Evolutionary conservation across 1,140 invertebrate genomes (phyloP).

Genomic region (Phymorhynchus buccinoides): DNA sequence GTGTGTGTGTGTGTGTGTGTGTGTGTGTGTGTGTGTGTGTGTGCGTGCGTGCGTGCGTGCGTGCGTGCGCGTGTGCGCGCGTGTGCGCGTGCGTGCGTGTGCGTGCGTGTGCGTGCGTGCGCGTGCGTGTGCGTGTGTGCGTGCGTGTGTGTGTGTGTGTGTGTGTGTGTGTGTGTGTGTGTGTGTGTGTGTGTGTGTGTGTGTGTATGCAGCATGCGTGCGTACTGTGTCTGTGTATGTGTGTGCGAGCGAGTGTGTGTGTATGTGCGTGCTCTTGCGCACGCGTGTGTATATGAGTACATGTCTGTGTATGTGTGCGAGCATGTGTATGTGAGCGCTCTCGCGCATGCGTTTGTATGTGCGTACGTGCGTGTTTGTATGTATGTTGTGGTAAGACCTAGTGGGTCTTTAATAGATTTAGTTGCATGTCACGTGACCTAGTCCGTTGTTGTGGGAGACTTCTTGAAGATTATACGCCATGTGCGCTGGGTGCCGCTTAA

Average conservation of each 20-base stretch:
- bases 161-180: background rate
- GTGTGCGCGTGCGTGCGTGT: background rate
- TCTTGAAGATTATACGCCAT: too few species aligned
- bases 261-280: background rate
- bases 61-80: too few species aligned
- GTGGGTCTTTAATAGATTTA: too few species aligned
- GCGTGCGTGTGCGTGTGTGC: background rate
- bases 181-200: constrained; percentile 12
- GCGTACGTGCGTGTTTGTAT: too few species aligned
- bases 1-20: constrained; percentile 13
- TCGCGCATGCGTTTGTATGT: too few species aligned
- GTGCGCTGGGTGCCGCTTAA: too few species aligned
- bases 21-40: background rate
- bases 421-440: too few species aligned
- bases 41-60: too few species aligned
- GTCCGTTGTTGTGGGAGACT: too few species aligned
- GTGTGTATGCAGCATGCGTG: background rate
- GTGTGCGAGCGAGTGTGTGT: background rate
- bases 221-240: too few species aligned
- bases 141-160: background rate
- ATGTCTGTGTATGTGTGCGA: background rate
- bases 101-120: background rate
- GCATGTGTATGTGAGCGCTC: background rate
- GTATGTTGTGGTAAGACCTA: too few species aligned
- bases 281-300: background rate